Conservation (phyloP, 2,888 invertebrate species). For the Stegana nigrithorax region DNA sequence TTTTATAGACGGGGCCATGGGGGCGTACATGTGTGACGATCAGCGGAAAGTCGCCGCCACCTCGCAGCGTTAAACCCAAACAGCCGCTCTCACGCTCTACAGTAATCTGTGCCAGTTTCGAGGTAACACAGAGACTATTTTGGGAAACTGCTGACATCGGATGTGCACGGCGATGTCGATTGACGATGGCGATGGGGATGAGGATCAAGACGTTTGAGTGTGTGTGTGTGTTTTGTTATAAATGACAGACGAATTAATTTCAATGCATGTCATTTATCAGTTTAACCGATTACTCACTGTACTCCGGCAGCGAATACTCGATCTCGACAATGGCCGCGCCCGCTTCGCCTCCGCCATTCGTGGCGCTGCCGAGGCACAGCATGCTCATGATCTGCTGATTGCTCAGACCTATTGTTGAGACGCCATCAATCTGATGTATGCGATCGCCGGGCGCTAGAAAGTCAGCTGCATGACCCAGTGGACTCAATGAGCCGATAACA, state of each 20-base stretch:
- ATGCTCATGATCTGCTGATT: conserved; percentile 81
- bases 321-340: conserved; percentile 83
- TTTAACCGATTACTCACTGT: conserved; percentile 73
- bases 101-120: conserved; percentile 82
- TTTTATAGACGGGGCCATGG: conserved; percentile 90
- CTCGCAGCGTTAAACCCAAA: conserved; percentile 88
- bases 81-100: conserved; percentile 85
- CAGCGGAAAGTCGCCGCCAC: conserved; percentile 83
- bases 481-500: conserved; percentile 67
- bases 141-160: conserved; percentile 77
- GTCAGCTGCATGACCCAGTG: conserved; percentile 73
- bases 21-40: conserved; percentile 90
- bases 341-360: conserved; percentile 69
- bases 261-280: neutral
- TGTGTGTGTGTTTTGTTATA: too few species aligned
- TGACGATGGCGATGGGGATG: too few species aligned
- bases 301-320: conserved; percentile 85
- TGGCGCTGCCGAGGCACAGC: conserved; percentile 69
- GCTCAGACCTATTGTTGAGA: conserved; percentile 79
- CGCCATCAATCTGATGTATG: conserved; percentile 85
- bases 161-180: too few species aligned
- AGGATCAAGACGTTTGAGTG: too few species aligned
- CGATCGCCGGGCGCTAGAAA: conserved; percentile 83
- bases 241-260: neutral
- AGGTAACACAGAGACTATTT: conserved; percentile 80